A percentile compares a stretch with the other conserved stretches of the same genome.
Conservation (phyloP, 35 echinoderm and acorn worm genomes). For the Hemicentrotus pulcherrimus region DNA sequence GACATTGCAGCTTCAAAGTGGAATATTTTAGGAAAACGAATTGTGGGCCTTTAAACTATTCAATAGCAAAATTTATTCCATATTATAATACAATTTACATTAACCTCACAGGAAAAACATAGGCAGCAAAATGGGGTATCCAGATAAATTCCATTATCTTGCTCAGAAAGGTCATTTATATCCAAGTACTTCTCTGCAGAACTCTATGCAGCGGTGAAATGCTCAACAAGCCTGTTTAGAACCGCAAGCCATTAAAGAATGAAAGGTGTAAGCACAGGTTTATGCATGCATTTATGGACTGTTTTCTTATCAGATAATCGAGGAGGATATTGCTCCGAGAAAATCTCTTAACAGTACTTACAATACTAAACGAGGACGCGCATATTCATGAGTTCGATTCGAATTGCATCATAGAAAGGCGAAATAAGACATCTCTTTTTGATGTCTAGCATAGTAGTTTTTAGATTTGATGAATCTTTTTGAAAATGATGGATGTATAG, state of each 20-base stretch:
- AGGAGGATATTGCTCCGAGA: neutral
- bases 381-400: neutral
- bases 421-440: neutral
- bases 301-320: neutral
- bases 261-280: neutral
- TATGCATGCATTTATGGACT: neutral
- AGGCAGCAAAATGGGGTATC: too few relatives aligned
- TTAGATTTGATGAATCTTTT: neutral
- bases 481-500: neutral
- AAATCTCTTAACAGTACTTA: neutral
- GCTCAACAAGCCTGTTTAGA: neutral
- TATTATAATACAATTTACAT: too few relatives aligned
- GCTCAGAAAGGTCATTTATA: neutral
- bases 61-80: too few relatives aligned
- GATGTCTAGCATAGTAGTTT: neutral
- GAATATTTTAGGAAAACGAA: too few relatives aligned
- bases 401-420: neutral
- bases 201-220: neutral
- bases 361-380: neutral
- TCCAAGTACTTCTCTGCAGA: neutral
- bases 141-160: neutral
- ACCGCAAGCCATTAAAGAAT: neutral
- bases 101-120: too few relatives aligned
- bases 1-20: too few relatives aligned
- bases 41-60: too few relatives aligned